phyloP scores from a whole-genome alignment of 1,140 invertebrate genomes.

The Brachionus plicatilis region DNA sequence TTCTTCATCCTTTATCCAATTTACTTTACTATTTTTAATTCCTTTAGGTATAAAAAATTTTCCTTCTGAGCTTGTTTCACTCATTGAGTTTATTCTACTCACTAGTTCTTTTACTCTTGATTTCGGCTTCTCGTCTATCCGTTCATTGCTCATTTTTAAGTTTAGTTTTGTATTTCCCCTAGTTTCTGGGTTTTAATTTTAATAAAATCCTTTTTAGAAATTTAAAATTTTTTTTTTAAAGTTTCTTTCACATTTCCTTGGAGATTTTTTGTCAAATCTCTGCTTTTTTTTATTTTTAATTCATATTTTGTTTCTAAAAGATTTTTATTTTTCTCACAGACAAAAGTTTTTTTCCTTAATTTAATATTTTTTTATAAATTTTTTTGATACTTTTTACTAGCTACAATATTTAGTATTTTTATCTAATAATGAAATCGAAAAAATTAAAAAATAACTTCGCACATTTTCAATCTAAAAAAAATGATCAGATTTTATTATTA shows the following conservation, averaged over 20 bases:
- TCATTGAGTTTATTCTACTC: neutral
- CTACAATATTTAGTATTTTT: no score
- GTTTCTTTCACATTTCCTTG: neutral
- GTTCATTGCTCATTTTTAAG: neutral
- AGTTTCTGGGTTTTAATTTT: neutral
- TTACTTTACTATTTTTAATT: neutral
- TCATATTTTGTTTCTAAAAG: neutral
- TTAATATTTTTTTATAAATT: no score
- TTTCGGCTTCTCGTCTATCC: neutral
- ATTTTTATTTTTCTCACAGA: neutral
- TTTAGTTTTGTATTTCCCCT: neutral
- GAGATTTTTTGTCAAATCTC: neutral
- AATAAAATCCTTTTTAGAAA: neutral
- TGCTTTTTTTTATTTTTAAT: neutral
- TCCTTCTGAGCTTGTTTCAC: neutral
- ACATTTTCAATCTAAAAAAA: no score
- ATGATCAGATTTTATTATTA: no score
- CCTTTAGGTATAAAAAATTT: neutral
- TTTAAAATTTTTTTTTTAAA: neutral
- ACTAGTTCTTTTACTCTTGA: neutral
- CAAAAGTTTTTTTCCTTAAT: no score
- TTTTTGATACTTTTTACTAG: no score
- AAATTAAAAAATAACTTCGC: no score
- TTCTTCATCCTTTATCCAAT: neutral
- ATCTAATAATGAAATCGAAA: no score